A percentile compares a stretch with the other conserved stretches of the same genome.
phyloP scores from a whole-genome alignment of 2,888 invertebrate species.

The Strigamia transsilvanica region DNA sequence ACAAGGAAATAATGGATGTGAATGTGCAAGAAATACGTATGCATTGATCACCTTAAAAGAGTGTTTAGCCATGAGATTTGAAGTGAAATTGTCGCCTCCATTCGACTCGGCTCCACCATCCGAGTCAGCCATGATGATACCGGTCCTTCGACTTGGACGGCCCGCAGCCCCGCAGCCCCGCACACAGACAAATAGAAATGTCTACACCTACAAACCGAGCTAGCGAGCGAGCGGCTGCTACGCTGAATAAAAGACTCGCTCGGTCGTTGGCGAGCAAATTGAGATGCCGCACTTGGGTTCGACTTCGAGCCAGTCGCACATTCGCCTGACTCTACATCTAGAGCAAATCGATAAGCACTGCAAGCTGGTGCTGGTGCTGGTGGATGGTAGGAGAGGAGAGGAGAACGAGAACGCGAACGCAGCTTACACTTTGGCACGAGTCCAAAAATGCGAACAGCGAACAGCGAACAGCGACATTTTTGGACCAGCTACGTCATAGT shows the following conservation, averaged over 20 bases:
- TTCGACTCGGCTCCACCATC: slow-evolving; percentile 1
- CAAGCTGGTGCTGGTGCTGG: not conserved
- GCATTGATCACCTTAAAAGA: slow-evolving; percentile 2
- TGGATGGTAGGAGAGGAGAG: not conserved
- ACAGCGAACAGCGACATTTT: not conserved
- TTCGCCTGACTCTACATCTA: not conserved
- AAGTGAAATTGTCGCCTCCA: slow-evolving; percentile 6
- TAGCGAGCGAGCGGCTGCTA: not conserved
- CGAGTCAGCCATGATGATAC: slow-evolving; percentile 34
- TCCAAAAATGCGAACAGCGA: not conserved
- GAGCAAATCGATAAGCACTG: not conserved
- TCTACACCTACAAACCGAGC: not conserved
- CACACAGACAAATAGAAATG: not conserved
- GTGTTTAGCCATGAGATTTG: slow-evolving; percentile 21
- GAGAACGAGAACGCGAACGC: not conserved
- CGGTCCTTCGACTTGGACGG: no score
- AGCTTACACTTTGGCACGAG: not conserved
- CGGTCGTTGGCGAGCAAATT: not conserved
- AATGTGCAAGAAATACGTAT: not conserved
- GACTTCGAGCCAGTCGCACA: not conserved
- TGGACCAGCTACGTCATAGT: no score
- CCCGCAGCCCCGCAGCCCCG: not conserved
- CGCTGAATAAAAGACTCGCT: not conserved
- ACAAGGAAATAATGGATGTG: not conserved
- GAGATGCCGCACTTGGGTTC: not conserved